Evolutionary conservation across 1,140 invertebrate genomes (phyloP).

Genomic region (Drosophila lowei): DNA sequence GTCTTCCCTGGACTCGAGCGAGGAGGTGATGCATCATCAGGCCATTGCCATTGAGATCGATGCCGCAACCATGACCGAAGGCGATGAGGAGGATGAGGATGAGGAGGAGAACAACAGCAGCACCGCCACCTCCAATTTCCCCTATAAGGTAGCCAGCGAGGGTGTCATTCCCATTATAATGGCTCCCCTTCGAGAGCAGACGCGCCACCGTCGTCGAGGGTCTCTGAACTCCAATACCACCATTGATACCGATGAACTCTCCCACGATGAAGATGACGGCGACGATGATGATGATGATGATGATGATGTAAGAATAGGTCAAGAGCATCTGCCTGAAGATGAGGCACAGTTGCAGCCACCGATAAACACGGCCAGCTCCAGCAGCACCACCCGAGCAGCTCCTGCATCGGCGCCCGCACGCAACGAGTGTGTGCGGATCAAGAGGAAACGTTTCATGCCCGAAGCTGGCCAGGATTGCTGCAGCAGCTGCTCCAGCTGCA

Average conservation of each 20-base stretch:
- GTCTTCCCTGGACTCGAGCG: slow-evolving; percentile 78
- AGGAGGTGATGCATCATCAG: slow-evolving; percentile 55
- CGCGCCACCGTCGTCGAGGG: slow-evolving; percentile 46
- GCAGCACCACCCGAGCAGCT: slow-evolving; percentile 47
- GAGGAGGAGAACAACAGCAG: slow-evolving; percentile 73
- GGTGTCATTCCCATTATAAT: slow-evolving; percentile 66
- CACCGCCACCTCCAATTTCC: slow-evolving; percentile 78
- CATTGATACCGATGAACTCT: slow-evolving; percentile 75
- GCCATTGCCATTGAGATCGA: slow-evolving; percentile 79
- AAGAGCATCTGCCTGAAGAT: slow-evolving; percentile 56
- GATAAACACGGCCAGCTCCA: slow-evolving; percentile 45
- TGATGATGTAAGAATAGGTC: slow-evolving; percentile 47
- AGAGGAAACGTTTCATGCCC: slow-evolving; percentile 66
- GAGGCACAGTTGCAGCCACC: slow-evolving; percentile 50
- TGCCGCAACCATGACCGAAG: slow-evolving; percentile 66
- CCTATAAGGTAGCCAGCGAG: slow-evolving; percentile 70
- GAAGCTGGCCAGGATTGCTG: slow-evolving; percentile 54
- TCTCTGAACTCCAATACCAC: slow-evolving; percentile 78
- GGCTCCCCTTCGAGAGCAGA: slow-evolving; percentile 53
- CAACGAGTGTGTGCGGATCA: slow-evolving; percentile 76
- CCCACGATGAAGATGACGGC: slow-evolving; percentile 54
- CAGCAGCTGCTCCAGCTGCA: slow-evolving; percentile 77
- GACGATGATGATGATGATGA: slow-evolving; percentile 53
- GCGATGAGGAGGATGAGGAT: slow-evolving; percentile 36
- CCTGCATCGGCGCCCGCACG: slow-evolving; percentile 41